Base-by-base conservation (phyloP, 2,113 vertebrate genomes). In the Urocolius indicus region DNA sequence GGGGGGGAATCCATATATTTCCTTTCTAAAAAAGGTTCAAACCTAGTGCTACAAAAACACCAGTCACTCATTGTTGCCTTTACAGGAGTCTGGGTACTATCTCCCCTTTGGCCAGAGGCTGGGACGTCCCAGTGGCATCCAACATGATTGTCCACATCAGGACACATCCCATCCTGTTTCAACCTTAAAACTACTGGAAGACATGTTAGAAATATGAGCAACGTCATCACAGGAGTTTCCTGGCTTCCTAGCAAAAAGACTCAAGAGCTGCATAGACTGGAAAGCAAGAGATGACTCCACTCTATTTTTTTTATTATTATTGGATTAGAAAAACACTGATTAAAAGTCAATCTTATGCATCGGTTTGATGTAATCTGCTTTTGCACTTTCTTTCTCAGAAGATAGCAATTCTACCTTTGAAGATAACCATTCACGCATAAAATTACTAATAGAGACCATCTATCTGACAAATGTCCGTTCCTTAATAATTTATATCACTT, bases 401-500 rank as follows among this genome's bases (percentile, higher is more conserved):
- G 84, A 95, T 63, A 77, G 67, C 89, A 92, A 93, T 84, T 74
- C 74, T 91, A 91, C 93, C 94, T 96, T 68, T 79, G 96, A 95
- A 96, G 96, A 87, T 91, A 97, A 96, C 94, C 87, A 91, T 88
- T 97, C 97, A 97, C 82, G 97, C 97, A 97, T 97, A 97, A 98
- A 98, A 97, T 97, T 92, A 95, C 96, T 97, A 97, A 97, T 94
- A 97, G 97, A 97, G 95, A 97, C 92, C 86, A 97, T 97, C 95
- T 96, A 96, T 85, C 96, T 97, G 97, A 98, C 48, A 38, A 97
- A 97, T 95, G 90, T 89, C 97, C 97, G 87, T 89, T 93, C 92
- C 93, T 97, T 97, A 97, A 98, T 98, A 97, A 98, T 97, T 98
- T 96, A 97, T 95, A 98, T 96, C 95, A 96, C 97, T 98, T 97